Evolutionary conservation across 2,113 vertebrate genomes (phyloP).

Genomic region (Mormyrus lacerda): DNA sequence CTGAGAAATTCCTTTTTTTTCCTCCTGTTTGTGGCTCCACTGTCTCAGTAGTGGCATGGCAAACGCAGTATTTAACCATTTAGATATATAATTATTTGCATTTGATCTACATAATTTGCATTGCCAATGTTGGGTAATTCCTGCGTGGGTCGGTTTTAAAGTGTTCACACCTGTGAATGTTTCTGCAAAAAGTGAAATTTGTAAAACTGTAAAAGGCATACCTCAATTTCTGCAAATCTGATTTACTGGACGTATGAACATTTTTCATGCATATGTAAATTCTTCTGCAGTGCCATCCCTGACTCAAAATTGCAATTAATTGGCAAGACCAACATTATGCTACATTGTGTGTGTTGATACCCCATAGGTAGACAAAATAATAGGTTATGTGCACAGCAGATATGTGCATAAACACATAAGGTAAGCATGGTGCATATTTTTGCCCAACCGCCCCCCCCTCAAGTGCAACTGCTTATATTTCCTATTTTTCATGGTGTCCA

Average conservation of each 20-base stretch:
- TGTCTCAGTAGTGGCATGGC: background rate
- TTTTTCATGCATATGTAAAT: background rate
- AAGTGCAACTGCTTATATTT: background rate
- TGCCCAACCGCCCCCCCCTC: too few relatives aligned
- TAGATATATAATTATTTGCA: background rate
- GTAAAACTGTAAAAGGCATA: background rate
- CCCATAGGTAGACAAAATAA: background rate
- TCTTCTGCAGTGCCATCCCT: background rate
- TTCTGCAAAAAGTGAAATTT: background rate
- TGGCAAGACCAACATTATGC: background rate
- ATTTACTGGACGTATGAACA: background rate
- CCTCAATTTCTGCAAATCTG: background rate
- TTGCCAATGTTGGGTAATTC: background rate
- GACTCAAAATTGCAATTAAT: background rate
- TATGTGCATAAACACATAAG: background rate
- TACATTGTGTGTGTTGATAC: background rate
- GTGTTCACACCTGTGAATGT: background rate
- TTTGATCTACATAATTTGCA: background rate
- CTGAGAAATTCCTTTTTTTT: background rate
- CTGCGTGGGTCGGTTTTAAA: background rate
- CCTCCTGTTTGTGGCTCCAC: background rate
- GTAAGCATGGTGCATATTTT: too few relatives aligned
- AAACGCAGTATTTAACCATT: background rate
- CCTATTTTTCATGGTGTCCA: too few relatives aligned
- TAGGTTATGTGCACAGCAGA: background rate